Percentiles rank a stretch among this genome's conserved stretches.
Conservation (phyloP, 92 coral and sea anemone genomes). For the Palythoa grandiflora region DNA sequence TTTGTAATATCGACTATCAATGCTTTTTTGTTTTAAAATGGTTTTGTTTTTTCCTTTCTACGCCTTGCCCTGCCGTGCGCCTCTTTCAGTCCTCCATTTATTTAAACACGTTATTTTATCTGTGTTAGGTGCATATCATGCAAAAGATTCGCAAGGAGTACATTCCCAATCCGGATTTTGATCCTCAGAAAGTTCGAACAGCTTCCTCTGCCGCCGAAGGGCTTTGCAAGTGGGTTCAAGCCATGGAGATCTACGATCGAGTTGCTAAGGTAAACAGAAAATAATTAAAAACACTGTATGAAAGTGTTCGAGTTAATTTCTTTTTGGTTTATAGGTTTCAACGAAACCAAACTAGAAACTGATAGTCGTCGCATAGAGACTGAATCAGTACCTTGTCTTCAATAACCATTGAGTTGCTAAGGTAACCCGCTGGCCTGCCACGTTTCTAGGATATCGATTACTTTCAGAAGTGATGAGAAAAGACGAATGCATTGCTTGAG, state of each 20-base stretch:
- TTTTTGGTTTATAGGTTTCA: background rate
- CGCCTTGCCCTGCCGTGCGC: background rate
- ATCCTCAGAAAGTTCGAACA: constrained; percentile 94
- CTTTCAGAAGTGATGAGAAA: no score
- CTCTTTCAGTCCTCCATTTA: background rate
- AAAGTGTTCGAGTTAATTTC: background rate
- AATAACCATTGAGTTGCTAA: no score
- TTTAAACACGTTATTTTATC: background rate
- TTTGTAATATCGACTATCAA: no score
- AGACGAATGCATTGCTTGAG: no score
- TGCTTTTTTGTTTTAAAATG: no score
- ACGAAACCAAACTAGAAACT: no score
- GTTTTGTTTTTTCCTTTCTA: background rate
- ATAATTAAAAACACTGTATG: background rate
- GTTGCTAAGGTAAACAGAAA: constrained; percentile 85
- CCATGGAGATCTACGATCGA: constrained; percentile 98
- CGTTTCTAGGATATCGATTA: no score
- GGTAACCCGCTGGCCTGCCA: no score
- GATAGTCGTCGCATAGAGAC: no score
- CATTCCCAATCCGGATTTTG: constrained; percentile 98
- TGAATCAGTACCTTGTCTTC: no score
- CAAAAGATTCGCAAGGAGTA: constrained; percentile 98
- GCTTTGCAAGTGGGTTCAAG: constrained; percentile 96
- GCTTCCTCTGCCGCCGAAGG: constrained; percentile 99
- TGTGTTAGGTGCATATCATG: constrained; percentile 85